phyloP scores from a whole-genome alignment of 2,797 vertebrate species.

The Phoeniculus purpureus region DNA sequence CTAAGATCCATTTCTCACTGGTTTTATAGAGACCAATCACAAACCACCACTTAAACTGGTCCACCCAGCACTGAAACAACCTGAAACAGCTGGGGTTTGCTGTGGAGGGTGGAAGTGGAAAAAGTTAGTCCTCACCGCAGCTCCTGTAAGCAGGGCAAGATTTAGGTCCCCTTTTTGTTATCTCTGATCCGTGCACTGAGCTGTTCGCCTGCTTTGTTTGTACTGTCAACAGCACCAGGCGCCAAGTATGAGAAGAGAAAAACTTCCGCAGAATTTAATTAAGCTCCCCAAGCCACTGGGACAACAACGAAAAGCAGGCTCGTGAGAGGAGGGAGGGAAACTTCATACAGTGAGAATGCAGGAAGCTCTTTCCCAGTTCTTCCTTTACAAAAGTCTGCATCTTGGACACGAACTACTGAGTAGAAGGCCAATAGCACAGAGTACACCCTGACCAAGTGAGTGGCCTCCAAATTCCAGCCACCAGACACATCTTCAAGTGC shows the following conservation, averaged over 20 bases:
- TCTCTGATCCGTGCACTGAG: neutral
- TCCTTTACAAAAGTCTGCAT: neutral
- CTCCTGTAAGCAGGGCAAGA: neutral
- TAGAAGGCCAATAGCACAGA: rapidly evolving
- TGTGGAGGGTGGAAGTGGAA: neutral
- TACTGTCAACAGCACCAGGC: neutral
- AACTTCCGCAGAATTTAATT: slow-evolving; percentile 24
- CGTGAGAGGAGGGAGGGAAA: neutral
- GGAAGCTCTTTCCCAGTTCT: neutral
- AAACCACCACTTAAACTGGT: neutral
- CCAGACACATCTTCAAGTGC: neutral
- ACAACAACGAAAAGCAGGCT: neutral
- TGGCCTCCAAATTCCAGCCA: neutral
- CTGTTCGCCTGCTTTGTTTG: neutral
- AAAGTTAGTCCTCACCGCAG: neutral
- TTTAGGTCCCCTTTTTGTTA: neutral
- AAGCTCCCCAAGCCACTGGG: neutral
- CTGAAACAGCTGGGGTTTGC: neutral
- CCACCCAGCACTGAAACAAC: neutral
- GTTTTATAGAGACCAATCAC: neutral
- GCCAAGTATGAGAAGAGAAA: neutral
- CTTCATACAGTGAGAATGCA: neutral
- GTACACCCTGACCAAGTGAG: neutral
- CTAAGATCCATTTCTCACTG: neutral
- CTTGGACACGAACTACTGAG: neutral